Evolutionary conservation across 2,797 vertebrate genomes (phyloP), one percentile per base, ranked within the genome.

Genomic region (Xyrichtys novacula): DNA sequence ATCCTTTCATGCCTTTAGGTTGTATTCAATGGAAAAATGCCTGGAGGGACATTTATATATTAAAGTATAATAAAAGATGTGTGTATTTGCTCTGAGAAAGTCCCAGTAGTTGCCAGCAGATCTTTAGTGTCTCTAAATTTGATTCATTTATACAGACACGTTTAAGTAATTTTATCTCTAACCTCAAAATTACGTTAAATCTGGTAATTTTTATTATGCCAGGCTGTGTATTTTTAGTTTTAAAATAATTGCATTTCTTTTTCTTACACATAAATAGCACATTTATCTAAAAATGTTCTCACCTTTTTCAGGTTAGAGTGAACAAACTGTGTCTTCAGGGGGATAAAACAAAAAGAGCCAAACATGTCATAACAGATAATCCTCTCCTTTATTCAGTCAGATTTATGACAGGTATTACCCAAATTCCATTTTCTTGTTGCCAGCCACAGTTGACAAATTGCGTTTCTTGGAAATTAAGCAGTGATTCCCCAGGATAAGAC

Each of bases 341-440:
- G 28, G 49, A 46, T 49, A 71, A 74, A 83, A 73, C 76, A 75
- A 74, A 70, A 44, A 53, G 19, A 76, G 4, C 19, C 26, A 8
- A 62, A 72, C 39, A 34, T 76, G 68, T 80, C 75, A 78, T 55
- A 82, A 76, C 67, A 71, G 72, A 82, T 77, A 77, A 76, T 78
- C 14, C 6, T 43, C 49, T 28, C 47, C 59, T 65, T 84, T 67
- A 60, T 58, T 71, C 42, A 54, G 12, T 40, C 28, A 75, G 54
- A 85, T 85, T 74, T 67, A 72, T 78, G 71, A 52, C 43, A 58
- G 20, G 42, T 62, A 76, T 71, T 62, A 52, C 17, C 49, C 34
- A 44, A 39, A 49, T 61, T 63, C 14, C 23, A 12, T 26, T 44
- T 62, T 73, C 77, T 71, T 76, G 53, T 76, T 48, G 39, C 40